A percentile compares a stretch with the other conserved stretches of the same genome.
phyloP scores from a whole-genome alignment of 2,797 vertebrate species.

The Ctenopoma kingsleyae region DNA sequence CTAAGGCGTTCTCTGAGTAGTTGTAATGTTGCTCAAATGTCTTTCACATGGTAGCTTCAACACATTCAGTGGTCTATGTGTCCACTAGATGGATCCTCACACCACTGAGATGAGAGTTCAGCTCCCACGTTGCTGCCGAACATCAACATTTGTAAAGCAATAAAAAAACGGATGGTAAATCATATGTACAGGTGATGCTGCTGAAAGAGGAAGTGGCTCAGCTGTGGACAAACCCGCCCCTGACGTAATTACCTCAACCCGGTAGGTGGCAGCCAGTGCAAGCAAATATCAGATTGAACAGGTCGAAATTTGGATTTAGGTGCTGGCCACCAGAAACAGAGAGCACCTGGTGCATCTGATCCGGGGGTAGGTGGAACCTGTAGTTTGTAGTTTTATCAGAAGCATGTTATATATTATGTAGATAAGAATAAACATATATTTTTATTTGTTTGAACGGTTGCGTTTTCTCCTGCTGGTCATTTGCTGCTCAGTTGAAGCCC shows the following conservation, averaged over 20 bases:
- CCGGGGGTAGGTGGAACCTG: not conserved
- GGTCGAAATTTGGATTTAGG: slow-evolving; percentile 20
- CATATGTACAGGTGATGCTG: not conserved
- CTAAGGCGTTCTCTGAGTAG: too few species aligned
- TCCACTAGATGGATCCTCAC: not conserved
- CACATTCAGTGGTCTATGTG: too few species aligned
- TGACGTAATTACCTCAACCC: slow-evolving; percentile 40
- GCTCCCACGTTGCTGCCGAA: not conserved
- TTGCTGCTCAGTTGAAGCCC: not conserved
- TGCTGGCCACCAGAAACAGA: not conserved
- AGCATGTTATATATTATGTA: not conserved
- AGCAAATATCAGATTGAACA: slow-evolving; percentile 32
- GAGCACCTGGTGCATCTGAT: slow-evolving; percentile 15
- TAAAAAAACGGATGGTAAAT: not conserved
- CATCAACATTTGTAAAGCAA: not conserved
- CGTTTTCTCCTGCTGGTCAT: not conserved
- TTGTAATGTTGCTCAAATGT: too few species aligned
- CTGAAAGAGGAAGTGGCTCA: not conserved
- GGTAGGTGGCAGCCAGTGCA: slow-evolving; percentile 59
- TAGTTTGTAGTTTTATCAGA: not conserved
- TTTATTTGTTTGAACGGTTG: fast-evolving
- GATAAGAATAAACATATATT: fast-evolving
- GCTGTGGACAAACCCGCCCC: not conserved
- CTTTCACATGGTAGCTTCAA: too few species aligned
- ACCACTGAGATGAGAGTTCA: not conserved